Percentiles rank a stretch among this genome's conserved stretches.
phyloP scores from a whole-genome alignment of 1,140 invertebrate species.

The Megathymus violae region DNA sequence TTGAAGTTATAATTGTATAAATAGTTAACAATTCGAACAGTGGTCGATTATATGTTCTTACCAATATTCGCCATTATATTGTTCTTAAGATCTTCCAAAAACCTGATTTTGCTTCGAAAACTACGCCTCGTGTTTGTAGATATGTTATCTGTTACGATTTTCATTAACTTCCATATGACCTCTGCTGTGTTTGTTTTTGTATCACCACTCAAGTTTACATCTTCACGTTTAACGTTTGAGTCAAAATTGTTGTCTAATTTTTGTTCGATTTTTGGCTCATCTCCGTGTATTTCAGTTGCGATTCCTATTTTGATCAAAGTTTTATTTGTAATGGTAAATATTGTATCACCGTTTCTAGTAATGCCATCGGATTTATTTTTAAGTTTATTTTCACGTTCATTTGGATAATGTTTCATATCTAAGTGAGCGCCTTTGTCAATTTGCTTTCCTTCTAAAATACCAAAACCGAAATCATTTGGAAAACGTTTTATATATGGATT shows the following conservation, averaged over 20 bases:
- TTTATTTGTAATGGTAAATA: no score
- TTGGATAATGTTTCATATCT: slow-evolving; percentile 1
- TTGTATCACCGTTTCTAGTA: no score
- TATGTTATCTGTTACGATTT: slow-evolving; percentile 82
- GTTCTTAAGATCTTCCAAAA: slow-evolving; percentile 83
- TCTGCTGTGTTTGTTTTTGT: slow-evolving; percentile 50
- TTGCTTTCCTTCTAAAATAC: not conserved
- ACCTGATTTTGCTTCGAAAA: slow-evolving; percentile 84
- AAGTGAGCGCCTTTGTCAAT: not conserved
- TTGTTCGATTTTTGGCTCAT: not conserved
- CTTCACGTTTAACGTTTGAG: not conserved
- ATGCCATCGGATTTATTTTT: no score
- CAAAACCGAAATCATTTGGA: not conserved
- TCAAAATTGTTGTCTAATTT: not conserved
- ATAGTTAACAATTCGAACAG: no score
- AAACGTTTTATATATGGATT: not conserved
- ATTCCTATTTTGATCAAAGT: not conserved
- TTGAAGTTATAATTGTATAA: no score
- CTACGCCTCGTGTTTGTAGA: slow-evolving; percentile 80
- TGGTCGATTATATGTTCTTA: slow-evolving; percentile 55
- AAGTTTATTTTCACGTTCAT: no score
- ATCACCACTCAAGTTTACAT: slow-evolving; percentile 25
- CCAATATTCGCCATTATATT: slow-evolving; percentile 84
- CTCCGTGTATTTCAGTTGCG: not conserved
- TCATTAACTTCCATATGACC: slow-evolving; percentile 78